These are phyloP conservation scores for Phyto melanocephala DNA, from an alignment of 2,888 invertebrate species.

Conservation along the genomic window DNA sequence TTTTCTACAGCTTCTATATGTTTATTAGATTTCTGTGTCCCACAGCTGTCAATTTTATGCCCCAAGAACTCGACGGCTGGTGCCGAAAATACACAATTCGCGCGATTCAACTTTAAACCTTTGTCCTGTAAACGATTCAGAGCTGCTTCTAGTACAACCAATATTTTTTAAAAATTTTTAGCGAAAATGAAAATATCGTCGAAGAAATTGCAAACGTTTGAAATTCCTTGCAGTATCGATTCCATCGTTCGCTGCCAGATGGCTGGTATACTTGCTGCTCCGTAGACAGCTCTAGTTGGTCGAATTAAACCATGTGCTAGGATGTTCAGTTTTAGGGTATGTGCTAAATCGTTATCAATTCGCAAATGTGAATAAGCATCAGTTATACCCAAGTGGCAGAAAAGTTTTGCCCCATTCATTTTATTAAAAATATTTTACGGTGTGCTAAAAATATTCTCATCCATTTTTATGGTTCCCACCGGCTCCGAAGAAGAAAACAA, in stretches of 20 bases:
- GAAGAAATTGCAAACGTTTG: constrained; percentile 24
- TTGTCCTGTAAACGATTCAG: background rate
- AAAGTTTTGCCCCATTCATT: background rate
- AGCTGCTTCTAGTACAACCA: background rate
- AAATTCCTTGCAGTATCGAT: constrained; percentile 10
- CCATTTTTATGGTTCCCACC: constrained; percentile 1
- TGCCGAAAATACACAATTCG: constrained; percentile 34
- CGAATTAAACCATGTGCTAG: constrained; percentile 20
- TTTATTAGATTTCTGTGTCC: constrained; percentile 18
- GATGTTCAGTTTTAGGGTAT: constrained; percentile 36
- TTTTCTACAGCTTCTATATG: constrained; percentile 18
- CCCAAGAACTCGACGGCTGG: constrained; percentile 26
- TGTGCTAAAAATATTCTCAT: too few species aligned
- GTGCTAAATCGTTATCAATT: constrained; percentile 15
- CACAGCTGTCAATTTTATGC: constrained; percentile 33
- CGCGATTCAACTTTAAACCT: background rate
- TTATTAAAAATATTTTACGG: background rate
- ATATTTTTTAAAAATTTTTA: background rate
- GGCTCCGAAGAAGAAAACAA: constrained; percentile 22
- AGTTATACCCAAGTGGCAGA: constrained; percentile 23
- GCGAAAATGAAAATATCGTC: constrained; percentile 26
- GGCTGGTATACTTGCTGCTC: constrained; percentile 23
- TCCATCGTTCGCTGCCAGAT: constrained; percentile 43
- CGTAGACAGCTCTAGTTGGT: constrained; percentile 18
- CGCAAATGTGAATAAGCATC: constrained; percentile 37